These are phyloP conservation scores for Nothobranchius kuhntae DNA, from an alignment of 2,113 vertebrate genomes.

Conservation along the genomic window DNA sequence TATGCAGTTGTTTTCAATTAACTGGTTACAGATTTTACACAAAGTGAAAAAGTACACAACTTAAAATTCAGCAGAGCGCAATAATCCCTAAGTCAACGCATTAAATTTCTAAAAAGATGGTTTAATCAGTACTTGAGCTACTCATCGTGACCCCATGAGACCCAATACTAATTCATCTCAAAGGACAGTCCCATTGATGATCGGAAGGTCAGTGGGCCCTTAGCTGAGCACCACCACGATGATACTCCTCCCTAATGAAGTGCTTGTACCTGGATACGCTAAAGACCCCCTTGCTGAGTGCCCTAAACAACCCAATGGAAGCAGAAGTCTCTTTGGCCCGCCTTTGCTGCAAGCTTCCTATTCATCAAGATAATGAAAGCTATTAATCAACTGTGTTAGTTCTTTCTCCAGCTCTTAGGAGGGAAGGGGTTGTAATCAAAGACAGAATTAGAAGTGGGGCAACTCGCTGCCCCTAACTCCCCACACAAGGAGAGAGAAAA, in stretches of 20 bases:
- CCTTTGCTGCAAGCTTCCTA: slow-evolving; percentile 26
- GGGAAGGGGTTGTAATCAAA: slow-evolving; percentile 35
- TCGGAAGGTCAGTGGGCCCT: slow-evolving; percentile 11
- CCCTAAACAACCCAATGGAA: slow-evolving; percentile 14
- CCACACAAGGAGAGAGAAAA: slow-evolving; percentile 8
- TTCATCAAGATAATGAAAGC: slow-evolving; percentile 53
- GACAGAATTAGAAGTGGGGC: slow-evolving; percentile 22
- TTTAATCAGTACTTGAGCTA: not conserved
- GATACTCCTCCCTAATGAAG: slow-evolving; percentile 32
- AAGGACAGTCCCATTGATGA: not conserved
- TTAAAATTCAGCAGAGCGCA: no score
- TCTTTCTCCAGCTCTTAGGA: slow-evolving; percentile 27
- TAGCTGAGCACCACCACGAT: slow-evolving; percentile 5
- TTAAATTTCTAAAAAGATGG: no score
- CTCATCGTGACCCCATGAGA: slow-evolving; percentile 6
- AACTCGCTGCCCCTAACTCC: slow-evolving; percentile 6
- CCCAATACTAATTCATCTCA: not conserved
- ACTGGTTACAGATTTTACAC: no score
- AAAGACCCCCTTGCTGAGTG: slow-evolving; percentile 29
- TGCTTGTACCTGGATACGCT: slow-evolving; percentile 17
- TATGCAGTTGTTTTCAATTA: no score
- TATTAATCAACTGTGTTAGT: slow-evolving; percentile 26
- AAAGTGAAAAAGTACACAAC: no score
- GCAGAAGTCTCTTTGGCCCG: slow-evolving; percentile 42
- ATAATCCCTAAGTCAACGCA: not conserved